Evolutionary conservation across 2,888 invertebrate species (phyloP).

Genomic region (Drosophila bunnanda): DNA sequence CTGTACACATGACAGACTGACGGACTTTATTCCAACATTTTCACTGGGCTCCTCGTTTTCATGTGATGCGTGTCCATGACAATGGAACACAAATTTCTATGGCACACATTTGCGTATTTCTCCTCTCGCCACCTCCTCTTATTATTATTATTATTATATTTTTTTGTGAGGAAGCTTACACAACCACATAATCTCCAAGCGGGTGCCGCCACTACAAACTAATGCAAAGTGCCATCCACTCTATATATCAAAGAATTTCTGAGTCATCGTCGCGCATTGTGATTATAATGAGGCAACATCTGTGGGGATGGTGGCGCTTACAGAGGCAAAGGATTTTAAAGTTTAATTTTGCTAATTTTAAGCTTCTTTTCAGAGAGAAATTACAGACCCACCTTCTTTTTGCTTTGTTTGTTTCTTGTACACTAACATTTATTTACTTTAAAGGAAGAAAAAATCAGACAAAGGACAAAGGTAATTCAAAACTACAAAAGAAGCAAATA

Average conservation of each 20-base stretch:
- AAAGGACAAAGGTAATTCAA: not conserved
- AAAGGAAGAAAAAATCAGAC: not conserved
- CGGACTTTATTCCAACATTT: constrained; percentile 37
- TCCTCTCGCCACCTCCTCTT: constrained; percentile 10
- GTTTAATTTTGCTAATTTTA: not conserved
- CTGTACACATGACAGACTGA: constrained; percentile 15
- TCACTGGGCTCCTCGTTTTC: constrained; percentile 27
- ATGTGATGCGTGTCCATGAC: constrained; percentile 63
- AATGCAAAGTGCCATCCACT: constrained; percentile 28
- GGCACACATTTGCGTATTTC: constrained; percentile 56
- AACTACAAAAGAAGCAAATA: not conserved
- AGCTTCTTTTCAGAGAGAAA: not conserved
- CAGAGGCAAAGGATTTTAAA: constrained; percentile 12
- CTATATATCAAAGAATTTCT: constrained; percentile 23
- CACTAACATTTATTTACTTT: constrained; percentile 6
- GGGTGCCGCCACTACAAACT: constrained; percentile 29
- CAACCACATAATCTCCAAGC: constrained; percentile 48
- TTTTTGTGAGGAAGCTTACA: constrained; percentile 39
- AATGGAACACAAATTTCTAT: constrained; percentile 64
- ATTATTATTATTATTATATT: constrained; percentile 3
- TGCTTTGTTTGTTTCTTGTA: constrained; percentile 3
- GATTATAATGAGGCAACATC: constrained; percentile 21
- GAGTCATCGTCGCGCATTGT: constrained; percentile 30
- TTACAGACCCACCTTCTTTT: too few species aligned
- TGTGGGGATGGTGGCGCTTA: constrained; percentile 9